phyloP scores from a whole-genome alignment of 1,140 invertebrate species.

The Oppia nitens region DNA sequence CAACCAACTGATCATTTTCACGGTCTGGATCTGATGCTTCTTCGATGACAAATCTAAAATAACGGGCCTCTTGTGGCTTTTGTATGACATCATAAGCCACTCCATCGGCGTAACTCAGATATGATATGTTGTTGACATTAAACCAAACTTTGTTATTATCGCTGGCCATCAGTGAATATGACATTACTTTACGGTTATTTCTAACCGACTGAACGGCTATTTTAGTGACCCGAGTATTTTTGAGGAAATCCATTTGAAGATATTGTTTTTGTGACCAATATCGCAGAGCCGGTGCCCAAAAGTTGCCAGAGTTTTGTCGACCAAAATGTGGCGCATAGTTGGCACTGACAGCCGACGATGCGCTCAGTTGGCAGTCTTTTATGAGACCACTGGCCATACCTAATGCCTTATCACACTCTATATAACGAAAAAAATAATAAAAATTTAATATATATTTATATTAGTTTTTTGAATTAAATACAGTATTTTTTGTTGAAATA shows the following conservation, averaged over 20 bases:
- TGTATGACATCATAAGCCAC: not conserved
- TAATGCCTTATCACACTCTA: conserved; percentile 19
- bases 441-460: not conserved
- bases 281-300: conserved; percentile 19
- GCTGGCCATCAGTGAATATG: conserved; percentile 18
- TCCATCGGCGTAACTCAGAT: not conserved
- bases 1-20: conserved; percentile 2
- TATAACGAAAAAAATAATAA: not conserved
- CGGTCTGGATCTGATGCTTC: not conserved
- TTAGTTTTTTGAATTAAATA: not conserved
- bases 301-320: conserved; percentile 6
- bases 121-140: conserved; percentile 11
- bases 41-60: conserved; percentile 6
- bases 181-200: conserved; percentile 12
- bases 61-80: not conserved
- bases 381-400: conserved; percentile 16
- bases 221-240: conserved; percentile 18
- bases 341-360: conserved; percentile 19
- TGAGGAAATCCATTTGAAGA: conserved; percentile 19
- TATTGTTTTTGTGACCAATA: conserved; percentile 17
- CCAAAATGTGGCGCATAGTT: conserved; percentile 17
- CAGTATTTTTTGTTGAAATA: too few species aligned
- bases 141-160: conserved; percentile 19
- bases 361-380: conserved; percentile 19
- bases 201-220: conserved; percentile 15